A percentile compares a stretch with the other conserved stretches of the same genome.
Conservation (phyloP, 2,113 vertebrate species). For the Periophthalmodon schlosseri region DNA sequence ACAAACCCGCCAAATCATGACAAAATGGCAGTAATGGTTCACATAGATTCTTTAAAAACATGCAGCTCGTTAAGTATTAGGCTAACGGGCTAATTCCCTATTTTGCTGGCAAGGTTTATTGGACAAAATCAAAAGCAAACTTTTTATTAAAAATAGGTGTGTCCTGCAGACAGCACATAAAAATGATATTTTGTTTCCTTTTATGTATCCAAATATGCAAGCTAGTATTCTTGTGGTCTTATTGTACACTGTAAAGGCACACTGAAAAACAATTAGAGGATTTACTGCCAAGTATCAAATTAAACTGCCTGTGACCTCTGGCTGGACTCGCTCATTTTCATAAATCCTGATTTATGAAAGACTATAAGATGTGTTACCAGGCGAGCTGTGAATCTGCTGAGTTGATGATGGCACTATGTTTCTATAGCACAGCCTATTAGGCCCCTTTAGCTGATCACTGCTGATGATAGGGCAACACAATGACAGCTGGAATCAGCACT, state of each 20-base stretch:
- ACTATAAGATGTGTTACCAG: slow-evolving; percentile 68
- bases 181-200: slow-evolving; percentile 77
- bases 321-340: slow-evolving; percentile 70
- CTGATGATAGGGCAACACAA: slow-evolving; percentile 67
- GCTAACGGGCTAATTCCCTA: slow-evolving; percentile 74
- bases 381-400: slow-evolving; percentile 70
- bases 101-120: slow-evolving; percentile 73
- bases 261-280: slow-evolving; percentile 76
- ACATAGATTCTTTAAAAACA: slow-evolving; percentile 67
- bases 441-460: slow-evolving; percentile 63
- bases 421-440: slow-evolving; percentile 63
- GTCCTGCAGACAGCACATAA: slow-evolving; percentile 75
- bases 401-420: slow-evolving; percentile 69
- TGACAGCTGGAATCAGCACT: slow-evolving; percentile 64
- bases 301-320: slow-evolving; percentile 75
- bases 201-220: slow-evolving; percentile 75
- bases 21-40: slow-evolving; percentile 71
- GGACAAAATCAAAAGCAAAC: slow-evolving; percentile 64
- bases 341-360: slow-evolving; percentile 77
- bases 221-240: slow-evolving; percentile 72
- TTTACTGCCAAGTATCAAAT: slow-evolving; percentile 74
- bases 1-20: slow-evolving; percentile 73
- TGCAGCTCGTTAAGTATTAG: slow-evolving; percentile 70
- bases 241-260: slow-evolving; percentile 71
- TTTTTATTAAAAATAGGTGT: slow-evolving; percentile 78